Conservation (phyloP, 2,888 invertebrate genomes). For the Strigamia crassipes region DNA sequence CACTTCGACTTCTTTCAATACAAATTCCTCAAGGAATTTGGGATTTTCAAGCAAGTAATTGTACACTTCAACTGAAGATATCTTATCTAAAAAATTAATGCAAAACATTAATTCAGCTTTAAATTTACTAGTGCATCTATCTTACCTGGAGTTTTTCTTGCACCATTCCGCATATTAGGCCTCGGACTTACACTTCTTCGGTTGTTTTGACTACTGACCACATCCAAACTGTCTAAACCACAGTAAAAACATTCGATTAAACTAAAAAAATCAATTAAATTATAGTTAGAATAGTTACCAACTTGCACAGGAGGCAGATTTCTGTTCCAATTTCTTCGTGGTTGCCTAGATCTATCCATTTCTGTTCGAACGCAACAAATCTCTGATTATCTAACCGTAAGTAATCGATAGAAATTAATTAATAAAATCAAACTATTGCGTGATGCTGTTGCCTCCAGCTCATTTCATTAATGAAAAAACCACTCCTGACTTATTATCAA, state of each 20-base stretch:
- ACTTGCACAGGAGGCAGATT: background rate
- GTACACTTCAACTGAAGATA: background rate
- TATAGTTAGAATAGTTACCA: background rate
- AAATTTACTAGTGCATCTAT: background rate
- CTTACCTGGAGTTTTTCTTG: background rate
- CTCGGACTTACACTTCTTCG: background rate
- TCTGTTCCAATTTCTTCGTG: slow-evolving; percentile 13
- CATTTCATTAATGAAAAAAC: slow-evolving; percentile 3
- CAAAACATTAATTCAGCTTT: background rate
- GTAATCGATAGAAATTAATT: slow-evolving; percentile 31
- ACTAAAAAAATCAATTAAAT: background rate
- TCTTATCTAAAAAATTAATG: background rate
- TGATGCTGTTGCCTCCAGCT: background rate
- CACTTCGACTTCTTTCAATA: slow-evolving; percentile 55
- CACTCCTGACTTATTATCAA: background rate
- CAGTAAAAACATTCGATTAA: background rate
- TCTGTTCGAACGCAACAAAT: background rate
- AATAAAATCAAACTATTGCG: background rate
- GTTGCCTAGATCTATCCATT: background rate
- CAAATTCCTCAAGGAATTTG: slow-evolving; percentile 58
- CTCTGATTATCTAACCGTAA: background rate
- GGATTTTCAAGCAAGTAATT: slow-evolving; percentile 56
- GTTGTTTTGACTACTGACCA: background rate
- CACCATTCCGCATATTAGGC: background rate
- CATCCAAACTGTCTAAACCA: background rate